Evolutionary conservation across 2,888 invertebrate genomes (phyloP).

Genomic region (Cheilosia pagana): DNA sequence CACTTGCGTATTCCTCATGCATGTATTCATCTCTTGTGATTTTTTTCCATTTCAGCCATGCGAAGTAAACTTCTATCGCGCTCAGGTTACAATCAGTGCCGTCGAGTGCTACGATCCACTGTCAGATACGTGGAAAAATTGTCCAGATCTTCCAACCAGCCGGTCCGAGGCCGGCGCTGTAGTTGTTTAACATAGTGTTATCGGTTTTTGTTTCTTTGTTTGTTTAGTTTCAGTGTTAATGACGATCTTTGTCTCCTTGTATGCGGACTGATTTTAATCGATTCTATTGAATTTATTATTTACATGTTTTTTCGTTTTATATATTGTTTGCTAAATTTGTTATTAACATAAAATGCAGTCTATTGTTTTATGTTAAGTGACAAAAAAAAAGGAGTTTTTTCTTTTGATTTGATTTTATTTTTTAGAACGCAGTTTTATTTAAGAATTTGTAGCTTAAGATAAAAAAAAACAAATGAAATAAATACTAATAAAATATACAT

Average conservation of each 20-base stretch:
- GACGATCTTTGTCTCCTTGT: slow-evolving; percentile 38
- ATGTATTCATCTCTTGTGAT: background rate
- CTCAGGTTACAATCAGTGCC: slow-evolving; percentile 91
- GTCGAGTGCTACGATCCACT: slow-evolving; percentile 94
- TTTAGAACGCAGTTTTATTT: background rate
- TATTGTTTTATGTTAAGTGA: slow-evolving; percentile 23
- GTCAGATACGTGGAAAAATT: slow-evolving; percentile 90
- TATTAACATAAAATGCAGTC: background rate
- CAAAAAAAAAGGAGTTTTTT: slow-evolving; percentile 32
- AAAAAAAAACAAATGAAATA: slow-evolving; percentile 1
- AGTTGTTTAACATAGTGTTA: slow-evolving; percentile 86
- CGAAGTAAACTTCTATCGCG: slow-evolving; percentile 92
- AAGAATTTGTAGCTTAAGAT: slow-evolving; percentile 39
- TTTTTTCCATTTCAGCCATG: slow-evolving; percentile 84
- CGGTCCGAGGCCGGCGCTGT: slow-evolving; percentile 95
- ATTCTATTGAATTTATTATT: slow-evolving; percentile 2
- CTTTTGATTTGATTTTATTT: slow-evolving; percentile 26
- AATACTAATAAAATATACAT: slow-evolving; percentile 2
- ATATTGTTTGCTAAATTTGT: slow-evolving; percentile 5
- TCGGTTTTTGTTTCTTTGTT: slow-evolving; percentile 45
- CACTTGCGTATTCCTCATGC: background rate
- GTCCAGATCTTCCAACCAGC: slow-evolving; percentile 91
- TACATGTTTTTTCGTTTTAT: slow-evolving; percentile 19
- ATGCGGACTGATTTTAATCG: slow-evolving; percentile 52
- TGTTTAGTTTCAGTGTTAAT: slow-evolving; percentile 44